These are phyloP conservation scores for Adelges cooleyi DNA, from an alignment of 1,140 invertebrate species.

Conservation along the genomic window DNA sequence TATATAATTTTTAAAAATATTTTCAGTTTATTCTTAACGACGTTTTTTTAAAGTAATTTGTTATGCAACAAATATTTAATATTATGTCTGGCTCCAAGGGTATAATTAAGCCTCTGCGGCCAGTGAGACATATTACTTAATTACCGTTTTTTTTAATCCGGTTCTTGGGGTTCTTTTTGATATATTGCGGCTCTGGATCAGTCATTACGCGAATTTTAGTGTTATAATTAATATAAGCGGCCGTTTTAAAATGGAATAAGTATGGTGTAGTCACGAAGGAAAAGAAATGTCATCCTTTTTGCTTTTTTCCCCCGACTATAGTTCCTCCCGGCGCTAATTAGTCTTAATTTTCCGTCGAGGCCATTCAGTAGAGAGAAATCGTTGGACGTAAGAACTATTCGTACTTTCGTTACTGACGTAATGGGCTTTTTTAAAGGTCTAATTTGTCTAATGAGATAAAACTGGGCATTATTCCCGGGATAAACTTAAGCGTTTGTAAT, in stretches of 20 bases:
- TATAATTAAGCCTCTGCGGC: conserved; percentile 22
- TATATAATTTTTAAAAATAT: too few species aligned
- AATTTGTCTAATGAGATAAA: conserved; percentile 29
- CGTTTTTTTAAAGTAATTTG: conserved; percentile 26
- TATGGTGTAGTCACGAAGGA: not conserved
- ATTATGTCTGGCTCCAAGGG: conserved; percentile 18
- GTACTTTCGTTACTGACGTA: not conserved
- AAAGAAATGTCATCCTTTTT: conserved; percentile 17
- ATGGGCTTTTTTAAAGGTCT: conserved; percentile 28
- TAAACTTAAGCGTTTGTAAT: conserved; percentile 1
- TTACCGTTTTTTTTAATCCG: conserved; percentile 20
- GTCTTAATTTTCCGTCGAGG: conserved; percentile 20
- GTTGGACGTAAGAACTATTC: conserved; percentile 11
- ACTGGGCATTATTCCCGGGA: conserved; percentile 19
- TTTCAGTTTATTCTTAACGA: too few species aligned
- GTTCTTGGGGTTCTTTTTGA: conserved; percentile 27
- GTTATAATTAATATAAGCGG: conserved; percentile 29
- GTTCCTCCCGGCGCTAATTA: conserved; percentile 27
- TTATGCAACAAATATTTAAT: conserved; percentile 11
- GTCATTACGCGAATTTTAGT: conserved; percentile 28
- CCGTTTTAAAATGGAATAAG: conserved; percentile 20
- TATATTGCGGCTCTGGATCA: conserved; percentile 29
- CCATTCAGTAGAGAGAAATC: conserved; percentile 5
- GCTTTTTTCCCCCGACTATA: not conserved
- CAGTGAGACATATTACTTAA: conserved; percentile 29